A percentile compares a stretch with the other conserved stretches of the same genome.
These are phyloP conservation scores for Actinernus sp. DNA, from an alignment of 92 coral and sea anemone genomes.

Conservation along the genomic window DNA sequence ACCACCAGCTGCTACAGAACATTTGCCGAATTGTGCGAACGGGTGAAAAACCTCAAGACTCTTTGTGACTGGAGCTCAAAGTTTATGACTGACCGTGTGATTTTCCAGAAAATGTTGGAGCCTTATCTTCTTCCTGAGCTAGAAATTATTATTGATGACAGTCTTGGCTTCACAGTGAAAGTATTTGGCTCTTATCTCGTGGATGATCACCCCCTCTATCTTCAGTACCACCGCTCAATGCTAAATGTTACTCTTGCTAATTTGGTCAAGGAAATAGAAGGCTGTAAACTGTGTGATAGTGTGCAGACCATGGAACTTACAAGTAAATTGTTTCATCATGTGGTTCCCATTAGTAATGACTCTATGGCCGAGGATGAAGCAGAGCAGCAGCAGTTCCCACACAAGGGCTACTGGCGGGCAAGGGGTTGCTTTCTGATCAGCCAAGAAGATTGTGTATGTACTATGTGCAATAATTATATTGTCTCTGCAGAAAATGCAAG, in stretches of 20 bases:
- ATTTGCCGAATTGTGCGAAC: constrained; percentile 50
- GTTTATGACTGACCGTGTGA: constrained; percentile 16
- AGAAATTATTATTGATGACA: constrained; percentile 59
- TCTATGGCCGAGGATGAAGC: constrained; percentile 18
- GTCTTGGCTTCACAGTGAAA: constrained; percentile 66
- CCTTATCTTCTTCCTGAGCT: constrained; percentile 54
- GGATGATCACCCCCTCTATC: constrained; percentile 55
- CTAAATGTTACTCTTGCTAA: constrained; percentile 42
- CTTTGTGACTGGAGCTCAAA: constrained; percentile 55
- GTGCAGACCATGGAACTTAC: constrained; percentile 21
- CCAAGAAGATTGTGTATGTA: constrained; percentile 16
- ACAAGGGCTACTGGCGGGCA: constrained; percentile 27
- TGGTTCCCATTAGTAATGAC: constrained; percentile 48
- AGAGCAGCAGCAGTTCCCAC: constrained; percentile 59
- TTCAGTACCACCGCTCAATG: constrained; percentile 24
- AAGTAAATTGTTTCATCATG: constrained; percentile 62
- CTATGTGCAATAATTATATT: constrained; percentile 7
- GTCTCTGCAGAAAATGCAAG: constrained; percentile 20
- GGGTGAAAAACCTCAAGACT: constrained; percentile 33
- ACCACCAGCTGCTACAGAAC: constrained; percentile 48
- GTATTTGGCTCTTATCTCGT: constrained; percentile 49
- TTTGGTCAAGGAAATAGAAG: constrained; percentile 39
- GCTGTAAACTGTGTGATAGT: constrained; percentile 37
- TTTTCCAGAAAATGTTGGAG: constrained; percentile 35
- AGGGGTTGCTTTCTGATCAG: constrained; percentile 1